phyloP scores from a whole-genome alignment of 1,140 invertebrate genomes.

The Atta colombica region DNA sequence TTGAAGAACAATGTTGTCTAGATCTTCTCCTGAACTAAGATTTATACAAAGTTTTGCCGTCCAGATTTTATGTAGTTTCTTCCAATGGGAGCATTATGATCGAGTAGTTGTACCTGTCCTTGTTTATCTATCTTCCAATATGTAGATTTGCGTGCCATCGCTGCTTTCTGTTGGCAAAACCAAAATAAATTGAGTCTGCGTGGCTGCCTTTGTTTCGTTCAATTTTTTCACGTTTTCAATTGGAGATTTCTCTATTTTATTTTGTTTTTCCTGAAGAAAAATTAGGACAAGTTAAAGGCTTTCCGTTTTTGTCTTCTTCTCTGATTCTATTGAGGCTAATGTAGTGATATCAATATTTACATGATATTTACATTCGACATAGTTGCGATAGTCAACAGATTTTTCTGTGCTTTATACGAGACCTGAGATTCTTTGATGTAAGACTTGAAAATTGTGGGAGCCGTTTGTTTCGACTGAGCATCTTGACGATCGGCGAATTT shows the following conservation, averaged over 20 bases:
- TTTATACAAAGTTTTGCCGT: constrained; percentile 84
- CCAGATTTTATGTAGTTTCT: constrained; percentile 81
- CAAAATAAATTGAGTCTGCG: constrained; percentile 88
- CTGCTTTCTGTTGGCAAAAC: constrained; percentile 90
- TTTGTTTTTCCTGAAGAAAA: too few species aligned
- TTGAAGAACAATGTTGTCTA: constrained; percentile 86
- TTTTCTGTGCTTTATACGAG: constrained; percentile 64
- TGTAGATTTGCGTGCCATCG: constrained; percentile 89
- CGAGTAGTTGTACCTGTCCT: too few species aligned
- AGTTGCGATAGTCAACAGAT: constrained; percentile 57
- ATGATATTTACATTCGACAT: constrained; percentile 48
- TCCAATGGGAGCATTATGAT: constrained; percentile 64
- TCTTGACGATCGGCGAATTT: constrained; percentile 38
- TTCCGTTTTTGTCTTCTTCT: too few species aligned
- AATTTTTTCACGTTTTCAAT: constrained; percentile 73
- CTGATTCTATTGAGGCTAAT: too few species aligned
- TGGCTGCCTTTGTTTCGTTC: constrained; percentile 81
- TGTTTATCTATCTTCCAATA: too few species aligned
- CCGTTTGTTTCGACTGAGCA: constrained; percentile 59
- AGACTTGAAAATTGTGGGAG: constrained; percentile 43
- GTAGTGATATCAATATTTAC: too few species aligned
- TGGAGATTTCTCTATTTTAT: constrained; percentile 79
- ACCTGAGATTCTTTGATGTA: constrained; percentile 44
- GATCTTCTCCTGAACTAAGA: constrained; percentile 79
- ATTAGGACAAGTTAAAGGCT: too few species aligned